Base-by-base conservation (phyloP, 1,140 invertebrate species). In the Danaus melanippus region DNA sequence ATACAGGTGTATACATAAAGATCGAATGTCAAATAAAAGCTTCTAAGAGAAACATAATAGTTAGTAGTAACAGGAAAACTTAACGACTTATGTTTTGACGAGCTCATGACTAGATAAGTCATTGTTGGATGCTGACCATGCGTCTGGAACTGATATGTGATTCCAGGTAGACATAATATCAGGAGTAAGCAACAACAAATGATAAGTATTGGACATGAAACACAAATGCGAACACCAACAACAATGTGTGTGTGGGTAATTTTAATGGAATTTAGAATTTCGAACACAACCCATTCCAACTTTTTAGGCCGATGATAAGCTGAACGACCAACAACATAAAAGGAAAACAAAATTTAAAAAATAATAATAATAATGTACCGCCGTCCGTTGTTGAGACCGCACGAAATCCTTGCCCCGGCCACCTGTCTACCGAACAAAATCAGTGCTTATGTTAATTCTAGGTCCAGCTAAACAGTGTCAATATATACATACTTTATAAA, bases 321-420 rank as follows among this genome's bases (percentile, higher is more conserved):
- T 58, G 54, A 56, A 53, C 49, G 55, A 62, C 63, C 66, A 69
- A 68, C 64, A 57, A 67, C 43, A 61, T 15, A 66, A 44, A 66
- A 62, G 51, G 15, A 32, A 32, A 32, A 32, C 21, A 32, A 32
- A 32, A 51, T 51, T n/a, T 52, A 48, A 53, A 58, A 56, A 64
- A 71, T 72, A 66, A 62, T 67, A 62, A 65, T 63, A 60, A 62
- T 58, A 67, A 72, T 64, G 61, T 85, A 85, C 79, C 79, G 73
- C 74, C 60, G 66, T 81, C 77, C 51, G 61, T 58, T 51, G 78
- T 69, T 17, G 80, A 62, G 42, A 82, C 76, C 21, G 79, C 63
- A 52, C 62, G 70, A 67, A 85, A 82, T 51, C 80, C 77, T 64
- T 76, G 66, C 82, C 82, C 77, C 67, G 77, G 66, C 82, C 82